Conservation (phyloP, 1,140 invertebrate species). For the Mercenaria mercenaria region DNA sequence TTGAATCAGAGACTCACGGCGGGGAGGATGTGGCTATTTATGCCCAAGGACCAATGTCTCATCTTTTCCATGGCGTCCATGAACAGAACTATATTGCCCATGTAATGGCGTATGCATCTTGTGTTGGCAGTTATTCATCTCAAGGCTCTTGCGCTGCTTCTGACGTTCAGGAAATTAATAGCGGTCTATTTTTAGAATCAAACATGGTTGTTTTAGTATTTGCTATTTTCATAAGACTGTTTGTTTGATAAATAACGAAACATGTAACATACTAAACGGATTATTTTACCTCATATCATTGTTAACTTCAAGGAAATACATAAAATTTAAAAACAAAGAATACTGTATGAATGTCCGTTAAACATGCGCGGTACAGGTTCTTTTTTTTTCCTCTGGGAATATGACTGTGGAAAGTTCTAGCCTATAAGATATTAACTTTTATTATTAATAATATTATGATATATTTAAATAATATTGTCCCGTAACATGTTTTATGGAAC, state of each 20-base stretch:
- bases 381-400: no score
- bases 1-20: constrained; percentile 86
- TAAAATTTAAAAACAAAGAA: no score
- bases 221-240: neutral
- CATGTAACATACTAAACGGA: no score
- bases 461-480: no score
- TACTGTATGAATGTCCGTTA: no score
- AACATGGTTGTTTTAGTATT: neutral
- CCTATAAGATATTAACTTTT: no score
- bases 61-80: constrained; percentile 95
- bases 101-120: constrained; percentile 89
- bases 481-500: no score
- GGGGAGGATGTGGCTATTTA: constrained; percentile 85
- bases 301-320: no score
- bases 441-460: no score
- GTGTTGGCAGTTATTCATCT: constrained; percentile 81
- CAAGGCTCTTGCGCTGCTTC: constrained; percentile 30
- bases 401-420: no score
- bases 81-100: constrained; percentile 96
- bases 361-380: no score
- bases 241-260: neutral
- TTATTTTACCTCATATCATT: no score
- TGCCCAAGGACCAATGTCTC: constrained; percentile 91
- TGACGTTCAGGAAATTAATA: neutral
- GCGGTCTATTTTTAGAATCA: neutral